Evolutionary conservation across 2,888 invertebrate species (phyloP).

Genomic region (Lamellibrachia columna): DNA sequence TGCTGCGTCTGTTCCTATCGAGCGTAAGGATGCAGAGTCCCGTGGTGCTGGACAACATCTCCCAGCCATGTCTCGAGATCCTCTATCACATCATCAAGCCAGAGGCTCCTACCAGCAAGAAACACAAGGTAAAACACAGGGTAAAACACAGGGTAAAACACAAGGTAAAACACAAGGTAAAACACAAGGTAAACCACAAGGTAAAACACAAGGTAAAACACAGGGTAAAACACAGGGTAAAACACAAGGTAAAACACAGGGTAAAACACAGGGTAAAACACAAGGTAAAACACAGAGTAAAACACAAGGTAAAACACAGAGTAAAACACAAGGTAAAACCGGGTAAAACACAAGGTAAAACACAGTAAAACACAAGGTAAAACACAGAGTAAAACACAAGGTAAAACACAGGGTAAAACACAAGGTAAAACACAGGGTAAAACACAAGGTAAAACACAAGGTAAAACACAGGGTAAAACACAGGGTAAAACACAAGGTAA

Average conservation of each 20-base stretch:
- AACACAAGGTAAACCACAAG: too few relatives aligned
- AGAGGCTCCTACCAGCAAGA: constrained; percentile 47
- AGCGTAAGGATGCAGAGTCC: constrained; percentile 74
- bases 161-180: too few relatives aligned
- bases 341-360: not conserved
- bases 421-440: not conserved
- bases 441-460: not conserved
- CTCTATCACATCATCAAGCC: constrained; percentile 73
- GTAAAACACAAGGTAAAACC: not conserved
- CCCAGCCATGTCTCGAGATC: constrained; percentile 91
- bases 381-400: not conserved
- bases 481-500: not conserved
- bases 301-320: not conserved
- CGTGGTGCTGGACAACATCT: constrained; percentile 88
- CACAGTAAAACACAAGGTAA: not conserved
- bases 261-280: too few relatives aligned
- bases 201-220: too few relatives aligned
- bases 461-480: not conserved
- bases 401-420: constrained; percentile 9
- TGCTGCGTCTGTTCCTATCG: constrained; percentile 86
- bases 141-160: not conserved
- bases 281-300: not conserved
- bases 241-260: too few relatives aligned
- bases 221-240: too few relatives aligned
- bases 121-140: constrained; percentile 41